These are phyloP conservation scores for Tromatobia lineatoria DNA, from an alignment of 2,888 invertebrate species.

Conservation along the genomic window DNA sequence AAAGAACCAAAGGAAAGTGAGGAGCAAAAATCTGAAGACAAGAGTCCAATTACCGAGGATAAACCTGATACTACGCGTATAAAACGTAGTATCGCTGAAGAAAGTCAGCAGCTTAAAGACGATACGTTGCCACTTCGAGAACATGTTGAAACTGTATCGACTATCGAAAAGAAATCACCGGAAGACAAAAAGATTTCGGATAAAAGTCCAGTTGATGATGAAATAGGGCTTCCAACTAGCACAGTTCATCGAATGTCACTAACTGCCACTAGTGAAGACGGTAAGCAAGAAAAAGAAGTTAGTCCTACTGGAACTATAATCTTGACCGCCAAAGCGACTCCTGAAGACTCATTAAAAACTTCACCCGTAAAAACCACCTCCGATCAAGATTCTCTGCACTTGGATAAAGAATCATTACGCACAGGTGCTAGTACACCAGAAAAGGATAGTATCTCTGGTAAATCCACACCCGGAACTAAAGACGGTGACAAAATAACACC, in stretches of 20 bases:
- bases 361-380: slow-evolving; percentile 76
- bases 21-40: slow-evolving; percentile 62
- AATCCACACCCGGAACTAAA: slow-evolving; percentile 71
- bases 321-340: slow-evolving; percentile 80
- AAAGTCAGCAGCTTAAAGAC: background rate
- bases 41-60: slow-evolving; percentile 54
- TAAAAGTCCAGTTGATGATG: background rate
- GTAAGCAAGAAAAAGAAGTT: slow-evolving; percentile 88
- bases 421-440: slow-evolving; percentile 77
- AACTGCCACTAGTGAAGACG: slow-evolving; percentile 89
- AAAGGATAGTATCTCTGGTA: slow-evolving; percentile 80
- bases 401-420: slow-evolving; percentile 78
- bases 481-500: slow-evolving; percentile 76
- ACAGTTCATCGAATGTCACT: slow-evolving; percentile 88
- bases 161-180: background rate
- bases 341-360: slow-evolving; percentile 81
- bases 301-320: slow-evolving; percentile 87
- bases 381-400: slow-evolving; percentile 79
- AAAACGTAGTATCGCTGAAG: background rate
- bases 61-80: slow-evolving; percentile 33
- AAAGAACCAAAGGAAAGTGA: slow-evolving; percentile 60
- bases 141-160: background rate
- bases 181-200: background rate
- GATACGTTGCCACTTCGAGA: background rate
- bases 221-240: slow-evolving; percentile 67